phyloP scores from a whole-genome alignment of 2,797 vertebrate genomes.

The Cygnus olor region DNA sequence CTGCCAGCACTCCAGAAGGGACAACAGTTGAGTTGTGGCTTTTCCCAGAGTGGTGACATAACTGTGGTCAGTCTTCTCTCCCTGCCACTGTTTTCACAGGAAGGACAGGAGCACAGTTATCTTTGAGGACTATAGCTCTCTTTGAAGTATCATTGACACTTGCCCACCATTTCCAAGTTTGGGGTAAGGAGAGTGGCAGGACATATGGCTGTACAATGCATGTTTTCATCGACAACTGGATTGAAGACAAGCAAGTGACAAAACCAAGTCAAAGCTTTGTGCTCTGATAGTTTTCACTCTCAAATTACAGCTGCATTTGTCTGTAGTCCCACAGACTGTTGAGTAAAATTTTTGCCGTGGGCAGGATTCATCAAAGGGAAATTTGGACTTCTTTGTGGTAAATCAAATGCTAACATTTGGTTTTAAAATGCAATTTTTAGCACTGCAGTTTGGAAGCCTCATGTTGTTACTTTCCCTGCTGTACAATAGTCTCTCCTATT shows the following conservation, averaged over 20 bases:
- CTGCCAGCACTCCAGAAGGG: background rate
- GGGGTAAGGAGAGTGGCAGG: background rate
- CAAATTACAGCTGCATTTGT: background rate
- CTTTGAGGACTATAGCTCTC: background rate
- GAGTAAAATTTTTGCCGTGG: background rate
- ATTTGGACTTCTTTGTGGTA: background rate
- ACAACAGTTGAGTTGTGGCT: background rate
- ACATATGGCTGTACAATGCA: background rate
- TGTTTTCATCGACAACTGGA: background rate
- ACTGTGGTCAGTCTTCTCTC: background rate
- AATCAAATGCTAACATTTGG: background rate
- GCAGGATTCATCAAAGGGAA: background rate
- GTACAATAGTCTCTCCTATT: rapidly evolving
- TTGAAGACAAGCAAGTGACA: background rate
- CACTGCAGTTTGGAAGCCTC: background rate
- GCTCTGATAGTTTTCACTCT: background rate
- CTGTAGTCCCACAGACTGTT: rapidly evolving
- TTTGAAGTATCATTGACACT: background rate
- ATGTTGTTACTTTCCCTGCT: background rate
- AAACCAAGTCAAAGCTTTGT: background rate
- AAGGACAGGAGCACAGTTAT: background rate
- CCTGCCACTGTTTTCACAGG: background rate
- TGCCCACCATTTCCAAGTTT: background rate
- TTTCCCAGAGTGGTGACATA: background rate
- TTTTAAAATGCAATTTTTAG: background rate